Evolutionary conservation across 2,797 vertebrate genomes (phyloP), one percentile per base, ranked within the genome.

Genomic region (Pipistrellus pipistrellus): DNA sequence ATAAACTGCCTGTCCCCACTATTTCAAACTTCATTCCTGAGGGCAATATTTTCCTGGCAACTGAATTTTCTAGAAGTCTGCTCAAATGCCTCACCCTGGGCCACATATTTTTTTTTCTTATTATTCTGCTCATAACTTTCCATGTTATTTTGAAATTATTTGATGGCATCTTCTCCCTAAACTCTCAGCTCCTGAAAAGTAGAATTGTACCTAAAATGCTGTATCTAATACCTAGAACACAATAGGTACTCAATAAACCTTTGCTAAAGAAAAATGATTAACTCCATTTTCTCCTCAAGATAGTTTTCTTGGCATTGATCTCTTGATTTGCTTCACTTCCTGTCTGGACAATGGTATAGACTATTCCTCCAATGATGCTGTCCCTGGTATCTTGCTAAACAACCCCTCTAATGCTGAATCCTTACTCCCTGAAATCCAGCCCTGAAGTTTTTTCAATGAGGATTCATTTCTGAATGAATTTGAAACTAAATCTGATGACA

Each of bases 21-120:
- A 90, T 88, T 93, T 90, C 69, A 95, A 66, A 90, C 25, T 91
- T 27, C 27, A 25, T 4, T 85, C 46, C 32, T 35, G 8, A 89
- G 68, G 55, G 64, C 57, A 38, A 20, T 6, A 21, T 53, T 69
- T 53, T 83, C 15, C 2, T 4, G 46, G 23, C 4, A 4, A 72
- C 38, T 82, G 55, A 64, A 9, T 48, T 4, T 87, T 25, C 10
- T 96, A 21, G 85, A 87, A 80, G 25, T 35, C 32, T 85, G 51
- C 69, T 72, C 57, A 64, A 71, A 72, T 35, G 18, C 6, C 41
- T 82, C 25, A 30, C 21, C 32, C 59, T 80, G 21, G 30, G 13
- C 12, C 21, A 57, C 32, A 71, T 18, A 71, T 18, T 9, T n/a
- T 93, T 76, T 75, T n/a, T 95, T 76, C 4, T 35, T 76, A 55